Base-by-base conservation (phyloP, 1,140 invertebrate genomes). In the Rhysida immarginata region DNA sequence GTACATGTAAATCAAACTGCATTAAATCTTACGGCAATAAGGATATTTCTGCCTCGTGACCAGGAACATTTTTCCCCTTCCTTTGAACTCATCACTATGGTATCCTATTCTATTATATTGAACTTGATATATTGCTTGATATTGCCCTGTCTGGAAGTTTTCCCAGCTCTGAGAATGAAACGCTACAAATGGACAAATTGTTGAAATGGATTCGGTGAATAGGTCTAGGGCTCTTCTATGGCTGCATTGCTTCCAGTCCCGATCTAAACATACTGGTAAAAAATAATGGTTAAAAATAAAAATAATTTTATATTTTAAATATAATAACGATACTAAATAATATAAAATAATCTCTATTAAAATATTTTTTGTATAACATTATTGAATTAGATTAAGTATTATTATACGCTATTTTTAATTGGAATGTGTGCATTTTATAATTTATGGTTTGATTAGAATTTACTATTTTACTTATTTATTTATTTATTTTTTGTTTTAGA, bases 171-270 rank as follows among this genome's bases (percentile, higher is more conserved):
- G 77, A 72, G 86, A 89, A 56, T 83, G 81, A 62, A 87, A 83
- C 11, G 81, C 85, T 48, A 89, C 78, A 67, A 86, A 88, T 23
- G 82, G 81, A 68, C 84, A 87, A 64, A 81, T 80, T 52, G 78
- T 78, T 63, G 84, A 85, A 56, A 87, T 85, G 61, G 82, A 84
- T 63, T 86, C 83, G 59, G 77, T 84, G 68, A 87, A 87, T n/a
- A 90, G 77, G 68, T 85, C 84, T 58, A 88, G 84, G n/a, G 87
- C 84, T 62, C 87, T 74, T 8, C 88, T 80, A 65, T 91, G 88
- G 66, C 87, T 90, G 65, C 88, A 92, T 18, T n/a, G n/a, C n/a
- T n/a, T n/a, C n/a, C n/a, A n/a, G n/a, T n/a, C n/a, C n/a, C n/a
- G n/a, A n/a, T n/a, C n/a, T n/a, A n/a, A n/a, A n/a, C n/a, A n/a